Evolutionary conservation across 2,797 vertebrate genomes (phyloP), one percentile per base, ranked within the genome.

Genomic region (Craterocephalus amniculus): DNA sequence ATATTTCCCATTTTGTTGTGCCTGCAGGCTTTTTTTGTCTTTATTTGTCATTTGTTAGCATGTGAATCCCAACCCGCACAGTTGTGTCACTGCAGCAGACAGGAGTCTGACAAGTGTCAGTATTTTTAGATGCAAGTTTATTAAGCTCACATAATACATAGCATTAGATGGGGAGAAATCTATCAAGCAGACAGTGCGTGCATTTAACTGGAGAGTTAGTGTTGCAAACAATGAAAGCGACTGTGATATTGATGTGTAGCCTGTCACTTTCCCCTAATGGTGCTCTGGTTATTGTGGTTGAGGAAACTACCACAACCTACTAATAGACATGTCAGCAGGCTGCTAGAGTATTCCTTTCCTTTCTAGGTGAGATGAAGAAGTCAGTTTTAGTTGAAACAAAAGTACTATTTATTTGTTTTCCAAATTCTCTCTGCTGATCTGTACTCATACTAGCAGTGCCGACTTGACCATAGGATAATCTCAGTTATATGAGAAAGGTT

Each of bases 1-100:
- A 55, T 74, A 34, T 7, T 67, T 62, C 71, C 48, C 65, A n/a
- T 70, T 68, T 65, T 79, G 77, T 74, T 79, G 34, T 78, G 78
- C 54, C 70, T 70, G n/a, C 62, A 65, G 67, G 63, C 74, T 70
- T 65, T 32, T 78, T 74, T 59, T 56, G 55, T 79, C 55, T 83
- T 40, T 66, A 67, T 56, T 61, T 79, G 71, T 74, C 61, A 61
- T 78, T 74, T 84, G 81, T 84, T 86, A 72, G 78, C 61, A 81
- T 78, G 73, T 70, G 66, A 83, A 18, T 52, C 58, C 51, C 32
- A 57, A 58, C 61, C 34, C 20, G 60, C 34, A 61, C 52, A 61
- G 43, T 26, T 43, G 36, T 71, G 70, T 74, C 8, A 24, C 45
- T 59, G 0, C 61, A 52, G 58, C 55, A 26, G 13, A 3, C 18